These are phyloP conservation scores for Heloderma charlesbogerti DNA, from an alignment of 2,113 vertebrate species.

Conservation along the genomic window DNA sequence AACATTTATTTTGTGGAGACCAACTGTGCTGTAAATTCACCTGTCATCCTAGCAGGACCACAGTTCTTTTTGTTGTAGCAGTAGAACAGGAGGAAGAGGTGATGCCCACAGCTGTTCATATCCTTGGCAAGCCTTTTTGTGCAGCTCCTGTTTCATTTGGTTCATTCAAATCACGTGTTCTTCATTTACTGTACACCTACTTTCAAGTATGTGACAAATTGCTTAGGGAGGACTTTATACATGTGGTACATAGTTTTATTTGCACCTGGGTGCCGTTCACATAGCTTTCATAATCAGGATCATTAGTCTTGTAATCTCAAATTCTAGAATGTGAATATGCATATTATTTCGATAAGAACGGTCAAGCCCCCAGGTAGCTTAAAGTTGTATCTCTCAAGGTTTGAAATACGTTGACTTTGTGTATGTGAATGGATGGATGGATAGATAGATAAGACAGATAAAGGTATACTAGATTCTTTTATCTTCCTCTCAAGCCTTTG, in stretches of 20 bases:
- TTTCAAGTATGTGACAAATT: constrained; percentile 76
- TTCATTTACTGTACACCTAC: constrained; percentile 75
- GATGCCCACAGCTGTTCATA: constrained; percentile 72
- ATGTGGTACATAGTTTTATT: constrained; percentile 69
- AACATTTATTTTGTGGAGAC: constrained; percentile 38
- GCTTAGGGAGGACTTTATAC: constrained; percentile 65
- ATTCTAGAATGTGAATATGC: constrained; percentile 1
- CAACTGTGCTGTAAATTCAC: constrained; percentile 55
- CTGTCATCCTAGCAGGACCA: constrained; percentile 67
- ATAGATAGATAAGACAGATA: background rate
- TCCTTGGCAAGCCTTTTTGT: constrained; percentile 70
- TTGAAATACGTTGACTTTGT: background rate
- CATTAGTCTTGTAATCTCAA: constrained; percentile 31
- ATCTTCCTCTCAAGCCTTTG: background rate
- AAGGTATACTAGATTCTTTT: background rate
- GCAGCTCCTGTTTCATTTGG: constrained; percentile 74
- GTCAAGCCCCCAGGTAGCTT: background rate
- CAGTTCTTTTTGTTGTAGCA: constrained; percentile 57
- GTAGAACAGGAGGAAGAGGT: constrained; percentile 54
- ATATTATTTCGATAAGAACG: background rate
- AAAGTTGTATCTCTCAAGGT: constrained; percentile 1
- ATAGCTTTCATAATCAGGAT: constrained; percentile 44
- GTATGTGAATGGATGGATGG: background rate
- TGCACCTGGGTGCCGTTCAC: constrained; percentile 60
- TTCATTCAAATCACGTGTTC: constrained; percentile 76